phyloP scores from a whole-genome alignment of 2,113 vertebrate genomes.

The Cromileptes altivelis region DNA sequence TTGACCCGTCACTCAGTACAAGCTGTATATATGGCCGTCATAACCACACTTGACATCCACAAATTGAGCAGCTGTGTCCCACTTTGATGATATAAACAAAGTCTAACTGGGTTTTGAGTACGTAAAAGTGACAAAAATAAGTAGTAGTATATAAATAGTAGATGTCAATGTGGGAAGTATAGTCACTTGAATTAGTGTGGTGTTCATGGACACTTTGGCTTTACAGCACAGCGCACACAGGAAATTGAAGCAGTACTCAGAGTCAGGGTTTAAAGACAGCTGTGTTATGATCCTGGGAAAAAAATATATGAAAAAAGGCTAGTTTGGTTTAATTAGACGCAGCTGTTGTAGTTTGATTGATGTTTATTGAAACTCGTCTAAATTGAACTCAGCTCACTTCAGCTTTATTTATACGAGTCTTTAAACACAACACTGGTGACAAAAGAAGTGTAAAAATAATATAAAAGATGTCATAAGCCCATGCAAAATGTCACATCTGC shows the following conservation, averaged over 20 bases:
- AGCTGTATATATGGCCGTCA: neutral
- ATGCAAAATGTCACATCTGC: neutral
- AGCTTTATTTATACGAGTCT: neutral
- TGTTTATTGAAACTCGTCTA: neutral
- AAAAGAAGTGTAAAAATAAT: neutral
- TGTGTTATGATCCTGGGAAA: neutral
- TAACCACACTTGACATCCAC: constrained; percentile 21
- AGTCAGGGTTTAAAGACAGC: neutral
- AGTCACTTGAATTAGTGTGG: neutral
- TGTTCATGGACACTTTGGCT: neutral
- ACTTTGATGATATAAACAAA: constrained; percentile 24
- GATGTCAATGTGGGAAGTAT: neutral
- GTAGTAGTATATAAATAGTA: neutral
- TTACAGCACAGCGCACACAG: neutral
- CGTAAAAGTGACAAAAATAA: constrained; percentile 5
- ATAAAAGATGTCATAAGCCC: neutral
- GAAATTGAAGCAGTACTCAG: neutral
- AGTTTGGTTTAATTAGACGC: neutral
- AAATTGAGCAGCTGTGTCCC: constrained; percentile 44
- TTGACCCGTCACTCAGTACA: neutral
- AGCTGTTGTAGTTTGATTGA: neutral
- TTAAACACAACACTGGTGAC: neutral
- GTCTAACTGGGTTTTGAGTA: constrained; percentile 27
- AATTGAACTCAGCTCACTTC: neutral
- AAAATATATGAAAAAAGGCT: neutral